These are phyloP conservation scores for Oceanodroma tethys DNA, from an alignment of 2,113 vertebrate genomes.

Conservation along the genomic window DNA sequence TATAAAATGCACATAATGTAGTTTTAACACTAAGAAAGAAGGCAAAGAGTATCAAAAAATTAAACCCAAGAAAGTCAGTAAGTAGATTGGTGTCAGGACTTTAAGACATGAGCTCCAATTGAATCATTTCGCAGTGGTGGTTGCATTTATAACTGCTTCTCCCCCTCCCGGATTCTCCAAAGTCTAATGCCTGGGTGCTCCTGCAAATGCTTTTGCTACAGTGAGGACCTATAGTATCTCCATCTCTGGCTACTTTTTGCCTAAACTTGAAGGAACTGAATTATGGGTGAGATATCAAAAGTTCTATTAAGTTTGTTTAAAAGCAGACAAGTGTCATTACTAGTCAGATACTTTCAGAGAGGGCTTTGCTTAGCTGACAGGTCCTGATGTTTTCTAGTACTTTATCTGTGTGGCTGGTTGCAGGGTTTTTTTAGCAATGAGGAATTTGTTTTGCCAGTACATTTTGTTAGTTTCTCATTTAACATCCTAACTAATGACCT, in stretches of 20 bases:
- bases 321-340: not conserved
- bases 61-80: not conserved
- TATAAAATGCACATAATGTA: not conserved
- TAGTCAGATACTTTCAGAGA: not conserved
- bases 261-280: not conserved
- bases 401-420: not conserved
- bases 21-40: not conserved
- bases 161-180: not conserved
- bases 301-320: not conserved
- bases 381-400: not conserved
- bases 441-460: not conserved
- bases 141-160: not conserved
- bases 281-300: not conserved
- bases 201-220: not conserved
- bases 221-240: not conserved
- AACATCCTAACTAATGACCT: not conserved
- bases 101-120: not conserved
- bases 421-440: not conserved
- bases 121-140: not conserved
- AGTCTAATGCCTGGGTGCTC: not conserved
- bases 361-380: not conserved
- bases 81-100: not conserved
- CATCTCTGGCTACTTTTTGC: not conserved
- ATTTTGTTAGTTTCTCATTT: not conserved
- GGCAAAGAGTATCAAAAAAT: not conserved